Percentiles rank a stretch among this genome's conserved stretches.
Conservation (phyloP, 2,797 vertebrate genomes). For the Sternotherus odoratus region DNA sequence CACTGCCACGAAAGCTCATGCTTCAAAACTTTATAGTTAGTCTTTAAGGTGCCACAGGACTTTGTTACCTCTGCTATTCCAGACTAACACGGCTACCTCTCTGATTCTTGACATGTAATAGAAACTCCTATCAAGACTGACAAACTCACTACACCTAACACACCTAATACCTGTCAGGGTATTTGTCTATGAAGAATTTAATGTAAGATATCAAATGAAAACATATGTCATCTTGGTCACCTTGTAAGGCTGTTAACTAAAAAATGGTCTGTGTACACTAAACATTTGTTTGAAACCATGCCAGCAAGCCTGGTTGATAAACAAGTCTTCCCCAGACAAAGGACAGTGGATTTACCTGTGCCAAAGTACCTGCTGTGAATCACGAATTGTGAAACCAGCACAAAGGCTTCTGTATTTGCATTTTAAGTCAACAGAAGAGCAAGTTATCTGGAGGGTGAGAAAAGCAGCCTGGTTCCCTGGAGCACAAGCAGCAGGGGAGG, state of each 20-base stretch:
- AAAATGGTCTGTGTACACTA: neutral
- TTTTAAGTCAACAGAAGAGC: neutral
- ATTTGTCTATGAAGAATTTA: no score
- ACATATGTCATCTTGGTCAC: neutral
- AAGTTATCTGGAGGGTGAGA: neutral
- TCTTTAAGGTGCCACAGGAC: no score
- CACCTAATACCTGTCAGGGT: no score
- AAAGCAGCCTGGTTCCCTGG: neutral
- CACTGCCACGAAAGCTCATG: no score
- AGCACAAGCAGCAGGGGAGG: neutral
- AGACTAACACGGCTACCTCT: no score
- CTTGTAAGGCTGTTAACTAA: neutral
- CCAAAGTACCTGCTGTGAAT: neutral
- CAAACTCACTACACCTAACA: no score
- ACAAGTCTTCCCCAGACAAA: neutral
- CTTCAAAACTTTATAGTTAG: no score
- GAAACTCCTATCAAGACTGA: no score
- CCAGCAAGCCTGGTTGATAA: neutral
- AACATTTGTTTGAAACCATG: neutral
- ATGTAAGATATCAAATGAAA: no score
- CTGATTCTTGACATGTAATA: no score
- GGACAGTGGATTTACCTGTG: neutral
- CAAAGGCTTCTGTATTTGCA: neutral
- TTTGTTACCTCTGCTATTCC: no score
- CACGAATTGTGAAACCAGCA: neutral